phyloP scores from a whole-genome alignment of 2,113 vertebrate genomes.

The Barnardius zonarius region DNA sequence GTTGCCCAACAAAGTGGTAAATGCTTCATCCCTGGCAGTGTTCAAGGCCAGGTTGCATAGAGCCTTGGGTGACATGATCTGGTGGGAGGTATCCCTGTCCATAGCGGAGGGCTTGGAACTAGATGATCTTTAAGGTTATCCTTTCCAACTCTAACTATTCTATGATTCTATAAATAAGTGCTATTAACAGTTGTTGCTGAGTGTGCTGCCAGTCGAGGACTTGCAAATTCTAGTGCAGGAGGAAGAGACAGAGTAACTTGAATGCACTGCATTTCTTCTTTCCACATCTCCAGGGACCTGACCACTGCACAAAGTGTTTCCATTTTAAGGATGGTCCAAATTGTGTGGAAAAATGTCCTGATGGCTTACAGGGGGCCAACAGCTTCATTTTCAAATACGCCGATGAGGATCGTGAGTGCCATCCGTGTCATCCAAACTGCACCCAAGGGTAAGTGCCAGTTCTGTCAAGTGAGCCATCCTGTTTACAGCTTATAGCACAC shows the following conservation, averaged over 20 bases:
- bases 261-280: neutral
- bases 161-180: neutral
- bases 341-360: slow-evolving; percentile 95
- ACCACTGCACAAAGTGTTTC: slow-evolving; percentile 91
- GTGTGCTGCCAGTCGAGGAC: neutral
- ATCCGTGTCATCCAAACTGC: slow-evolving; percentile 94
- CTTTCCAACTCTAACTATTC: neutral
- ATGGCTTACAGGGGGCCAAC: slow-evolving; percentile 90
- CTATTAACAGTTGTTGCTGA: neutral
- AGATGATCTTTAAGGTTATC: neutral
- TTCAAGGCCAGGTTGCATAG: neutral
- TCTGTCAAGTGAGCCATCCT: neutral
- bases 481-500: neutral
- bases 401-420: slow-evolving; percentile 92
- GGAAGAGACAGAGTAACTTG: neutral
- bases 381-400: slow-evolving; percentile 98
- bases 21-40: neutral
- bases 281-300: slow-evolving; percentile 80
- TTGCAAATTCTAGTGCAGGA: neutral
- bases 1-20: neutral
- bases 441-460: slow-evolving; percentile 87
- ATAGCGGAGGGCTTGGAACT: neutral
- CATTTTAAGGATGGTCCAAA: slow-evolving; percentile 98
- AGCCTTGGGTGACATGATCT: neutral
- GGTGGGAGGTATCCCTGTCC: neutral